These are phyloP conservation scores for Pseudeuparius sepicola DNA, from an alignment of 2,888 invertebrate species.

Conservation along the genomic window DNA sequence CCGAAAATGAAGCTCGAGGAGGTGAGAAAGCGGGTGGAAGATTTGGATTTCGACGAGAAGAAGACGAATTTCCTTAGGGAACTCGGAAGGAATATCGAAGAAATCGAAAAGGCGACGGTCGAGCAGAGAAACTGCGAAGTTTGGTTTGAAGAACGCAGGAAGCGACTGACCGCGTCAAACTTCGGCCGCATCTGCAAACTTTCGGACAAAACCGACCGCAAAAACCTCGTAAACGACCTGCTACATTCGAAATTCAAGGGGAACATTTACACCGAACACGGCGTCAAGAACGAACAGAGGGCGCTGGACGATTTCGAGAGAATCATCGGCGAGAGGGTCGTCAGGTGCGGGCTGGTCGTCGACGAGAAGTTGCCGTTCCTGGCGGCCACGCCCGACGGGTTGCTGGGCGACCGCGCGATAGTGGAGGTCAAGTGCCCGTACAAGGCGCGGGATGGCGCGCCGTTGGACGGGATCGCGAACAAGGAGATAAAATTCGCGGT, in stretches of 20 bases:
- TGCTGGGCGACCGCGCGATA: conserved; percentile 23
- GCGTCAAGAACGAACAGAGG: conserved; percentile 23
- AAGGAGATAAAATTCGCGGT: conserved; percentile 23
- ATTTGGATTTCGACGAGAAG: conserved; percentile 17
- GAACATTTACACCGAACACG: conserved; percentile 25
- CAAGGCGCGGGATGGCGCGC: conserved; percentile 21
- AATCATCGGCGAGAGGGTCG: conserved; percentile 18
- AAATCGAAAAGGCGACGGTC: conserved; percentile 21
- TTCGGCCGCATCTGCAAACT: conserved; percentile 28
- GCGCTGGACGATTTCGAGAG: conserved; percentile 24
- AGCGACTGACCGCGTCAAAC: conserved; percentile 30
- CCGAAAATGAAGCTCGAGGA: conserved; percentile 11
- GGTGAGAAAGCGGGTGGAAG: conserved; percentile 3
- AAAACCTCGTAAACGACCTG: conserved; percentile 21
- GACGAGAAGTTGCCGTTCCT: conserved; percentile 24
- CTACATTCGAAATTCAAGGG: conserved; percentile 24
- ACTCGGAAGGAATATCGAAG: conserved; percentile 21
- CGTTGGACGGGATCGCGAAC: conserved; percentile 22
- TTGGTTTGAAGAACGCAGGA: conserved; percentile 28
- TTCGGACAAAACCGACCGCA: conserved; percentile 22
- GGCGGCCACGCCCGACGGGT: conserved; percentile 27
- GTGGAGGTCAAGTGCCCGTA: conserved; percentile 29
- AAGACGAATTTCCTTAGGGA: conserved; percentile 21
- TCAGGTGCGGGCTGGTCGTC: conserved; percentile 24
- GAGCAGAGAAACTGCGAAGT: conserved; percentile 23